Evolutionary conservation across 1,140 invertebrate species (phyloP).

Genomic region (Helicoverpa armigera): DNA sequence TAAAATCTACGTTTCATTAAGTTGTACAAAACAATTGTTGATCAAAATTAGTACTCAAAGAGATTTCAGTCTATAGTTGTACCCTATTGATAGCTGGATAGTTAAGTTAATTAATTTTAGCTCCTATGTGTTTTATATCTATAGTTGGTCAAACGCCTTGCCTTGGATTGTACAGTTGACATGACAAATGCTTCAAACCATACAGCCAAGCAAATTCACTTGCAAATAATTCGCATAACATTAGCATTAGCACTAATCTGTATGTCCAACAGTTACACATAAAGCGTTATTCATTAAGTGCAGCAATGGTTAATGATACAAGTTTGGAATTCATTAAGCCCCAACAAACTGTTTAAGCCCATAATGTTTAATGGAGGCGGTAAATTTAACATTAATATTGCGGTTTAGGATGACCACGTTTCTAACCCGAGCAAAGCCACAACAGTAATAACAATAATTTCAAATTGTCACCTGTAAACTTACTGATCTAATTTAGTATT

Average conservation of each 20-base stretch:
- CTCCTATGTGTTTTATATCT: too few species aligned
- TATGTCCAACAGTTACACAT: constrained; percentile 34
- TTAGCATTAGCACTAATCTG: constrained; percentile 20
- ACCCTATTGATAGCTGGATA: too few species aligned
- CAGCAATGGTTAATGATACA: constrained; percentile 75
- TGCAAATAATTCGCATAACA: background rate
- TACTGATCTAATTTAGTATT: constrained; percentile 15
- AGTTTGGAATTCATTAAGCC: constrained; percentile 79
- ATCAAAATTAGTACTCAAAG: too few species aligned
- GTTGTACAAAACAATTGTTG: too few species aligned
- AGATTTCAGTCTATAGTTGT: too few species aligned
- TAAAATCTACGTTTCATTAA: too few species aligned
- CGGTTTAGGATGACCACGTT: constrained; percentile 67
- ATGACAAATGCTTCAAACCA: background rate
- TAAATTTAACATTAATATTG: constrained; percentile 79
- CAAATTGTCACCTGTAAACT: constrained; percentile 42
- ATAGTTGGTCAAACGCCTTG: too few species aligned
- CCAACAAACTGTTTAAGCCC: constrained; percentile 74
- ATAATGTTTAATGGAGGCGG: constrained; percentile 77
- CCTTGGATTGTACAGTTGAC: background rate
- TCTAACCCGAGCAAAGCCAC: constrained; percentile 46
- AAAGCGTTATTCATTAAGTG: constrained; percentile 70
- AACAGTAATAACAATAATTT: constrained; percentile 46
- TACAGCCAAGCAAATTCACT: background rate
- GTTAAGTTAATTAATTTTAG: too few species aligned